Evolutionary conservation across 2,888 invertebrate genomes (phyloP), one percentile per base, ranked within the genome.

Genomic region (Scaptomyza reducta): DNA sequence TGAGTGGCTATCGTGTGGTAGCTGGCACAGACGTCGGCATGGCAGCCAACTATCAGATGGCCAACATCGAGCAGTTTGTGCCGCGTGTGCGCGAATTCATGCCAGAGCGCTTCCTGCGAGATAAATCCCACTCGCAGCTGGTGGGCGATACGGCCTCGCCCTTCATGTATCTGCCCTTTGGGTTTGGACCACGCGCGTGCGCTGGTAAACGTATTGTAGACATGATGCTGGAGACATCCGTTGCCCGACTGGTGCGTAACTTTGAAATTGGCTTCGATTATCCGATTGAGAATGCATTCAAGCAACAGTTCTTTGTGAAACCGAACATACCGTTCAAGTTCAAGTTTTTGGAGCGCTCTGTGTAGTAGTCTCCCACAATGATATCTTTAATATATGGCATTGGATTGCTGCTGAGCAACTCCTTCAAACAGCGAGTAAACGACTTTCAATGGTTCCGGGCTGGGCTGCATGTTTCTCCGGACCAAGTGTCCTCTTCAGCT

Each of bases 131-230:
- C 16, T 35, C 70, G 3, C 73, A 69, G 4, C 55, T 79, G 3
- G 72, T 77, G 13, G 81, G 76, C 1, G 74, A 76, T 7, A 79
- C 79, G 1, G 57, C 77, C 22, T 86, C 87, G 40, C 90, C 90
- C 0, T 91, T 90, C 47, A 78, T 89, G 70, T 91, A 89, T 66
- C 38, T 90, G 11, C 90, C 91, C 0, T 91, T 91, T 49, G 90
- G 90, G 0, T 90, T 90, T 40, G 91, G 90, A 0, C 80, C 90
- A 6, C 77, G 95, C 59, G 93, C 94, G 69, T 96, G 95, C 83
- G 93, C 95, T 61, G 96, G 96, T 6, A 93, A 94, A 84, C 92
- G 96, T 83, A 94, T 96, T 74, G 96, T 96, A 0, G 95, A 95
- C 83, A 91, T 96, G 77, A 95, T 95, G 89, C 92, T 95, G 68